phyloP scores from a whole-genome alignment of 1,140 invertebrate species.

The Sycophaga agraensis region DNA sequence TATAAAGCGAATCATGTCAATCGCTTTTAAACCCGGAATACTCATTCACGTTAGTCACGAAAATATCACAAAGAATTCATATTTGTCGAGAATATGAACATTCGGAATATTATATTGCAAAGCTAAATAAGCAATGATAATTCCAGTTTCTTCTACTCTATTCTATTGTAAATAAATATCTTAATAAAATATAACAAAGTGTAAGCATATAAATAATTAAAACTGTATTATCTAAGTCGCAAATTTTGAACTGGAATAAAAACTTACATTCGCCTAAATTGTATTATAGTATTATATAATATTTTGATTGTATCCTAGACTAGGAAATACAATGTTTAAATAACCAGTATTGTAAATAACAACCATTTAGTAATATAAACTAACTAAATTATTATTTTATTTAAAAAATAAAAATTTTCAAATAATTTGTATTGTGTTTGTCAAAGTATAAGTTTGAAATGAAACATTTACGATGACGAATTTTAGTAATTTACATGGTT shows the following conservation, averaged over 20 bases:
- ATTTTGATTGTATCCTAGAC: constrained; percentile 5
- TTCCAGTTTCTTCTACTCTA: constrained; percentile 39
- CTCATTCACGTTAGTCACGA: not conserved
- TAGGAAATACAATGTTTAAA: not conserved
- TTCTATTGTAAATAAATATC: constrained; percentile 46
- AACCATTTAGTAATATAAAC: too few species aligned
- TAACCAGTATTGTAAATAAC: constrained; percentile 23
- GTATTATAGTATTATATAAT: constrained; percentile 13
- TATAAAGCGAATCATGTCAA: not conserved
- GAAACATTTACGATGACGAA: too few species aligned
- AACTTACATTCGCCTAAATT: constrained; percentile 9
- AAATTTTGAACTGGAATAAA: constrained; percentile 4
- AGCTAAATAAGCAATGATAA: constrained; percentile 10
- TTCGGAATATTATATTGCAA: constrained; percentile 7
- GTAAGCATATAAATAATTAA: constrained; percentile 23
- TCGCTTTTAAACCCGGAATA: not conserved
- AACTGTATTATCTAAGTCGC: not conserved
- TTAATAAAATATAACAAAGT: constrained; percentile 3
- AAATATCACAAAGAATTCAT: constrained; percentile 8
- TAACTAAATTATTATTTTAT: too few species aligned
- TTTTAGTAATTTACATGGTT: too few species aligned
- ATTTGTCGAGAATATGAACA: constrained; percentile 1
- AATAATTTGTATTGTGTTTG: too few species aligned
- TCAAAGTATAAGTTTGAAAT: too few species aligned
- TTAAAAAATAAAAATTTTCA: too few species aligned